These are phyloP conservation scores for Ochotona curzoniae DNA, from an alignment of 2,113 vertebrate species.

Conservation along the genomic window DNA sequence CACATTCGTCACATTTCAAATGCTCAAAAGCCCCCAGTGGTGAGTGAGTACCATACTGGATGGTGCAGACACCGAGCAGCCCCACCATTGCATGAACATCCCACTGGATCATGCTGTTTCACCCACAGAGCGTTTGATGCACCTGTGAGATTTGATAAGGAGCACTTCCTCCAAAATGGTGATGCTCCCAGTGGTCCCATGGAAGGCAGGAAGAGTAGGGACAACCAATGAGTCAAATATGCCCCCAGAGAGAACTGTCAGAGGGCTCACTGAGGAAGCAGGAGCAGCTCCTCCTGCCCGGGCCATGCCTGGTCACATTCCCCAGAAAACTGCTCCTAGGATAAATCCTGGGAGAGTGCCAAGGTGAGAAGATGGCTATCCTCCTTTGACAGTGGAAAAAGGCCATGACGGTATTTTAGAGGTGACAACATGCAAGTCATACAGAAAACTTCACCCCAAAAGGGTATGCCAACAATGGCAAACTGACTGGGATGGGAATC, in stretches of 20 bases:
- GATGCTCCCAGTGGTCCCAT: background rate
- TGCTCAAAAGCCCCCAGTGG: background rate
- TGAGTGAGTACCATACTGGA: no score
- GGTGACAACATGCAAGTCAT: background rate
- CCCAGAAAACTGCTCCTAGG: background rate
- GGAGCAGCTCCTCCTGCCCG: background rate
- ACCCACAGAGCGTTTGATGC: no score
- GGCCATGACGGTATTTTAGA: background rate
- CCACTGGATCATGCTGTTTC: fast-evolving
- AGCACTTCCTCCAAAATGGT: background rate
- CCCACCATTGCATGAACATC: background rate
- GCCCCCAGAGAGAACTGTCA: fast-evolving
- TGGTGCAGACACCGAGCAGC: fast-evolving
- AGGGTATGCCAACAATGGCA: background rate
- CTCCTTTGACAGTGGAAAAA: background rate
- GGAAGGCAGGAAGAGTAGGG: background rate
- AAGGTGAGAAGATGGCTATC: background rate
- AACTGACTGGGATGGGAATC: background rate
- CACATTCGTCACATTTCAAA: background rate
- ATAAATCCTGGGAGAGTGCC: background rate
- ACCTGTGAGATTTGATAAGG: background rate
- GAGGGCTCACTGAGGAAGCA: background rate
- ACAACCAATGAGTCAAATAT: fast-evolving
- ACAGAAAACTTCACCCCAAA: background rate
- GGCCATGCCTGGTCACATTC: background rate